Conservation (phyloP, 1,140 invertebrate genomes). For the Hyposmocoma kahamanoa region DNA sequence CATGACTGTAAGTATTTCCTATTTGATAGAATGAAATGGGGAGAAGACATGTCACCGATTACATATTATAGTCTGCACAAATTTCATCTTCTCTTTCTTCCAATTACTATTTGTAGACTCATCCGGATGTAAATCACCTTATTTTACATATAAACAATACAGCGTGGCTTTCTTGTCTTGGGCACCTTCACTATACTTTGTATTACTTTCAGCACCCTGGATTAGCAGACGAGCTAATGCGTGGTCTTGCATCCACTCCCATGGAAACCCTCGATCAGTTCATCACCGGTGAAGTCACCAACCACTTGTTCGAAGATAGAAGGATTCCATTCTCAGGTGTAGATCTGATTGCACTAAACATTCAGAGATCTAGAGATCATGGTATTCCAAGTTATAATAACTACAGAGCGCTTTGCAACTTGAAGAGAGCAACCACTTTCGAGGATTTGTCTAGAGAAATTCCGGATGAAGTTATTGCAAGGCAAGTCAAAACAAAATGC, state of each 20-base stretch:
- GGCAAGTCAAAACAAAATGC: no score
- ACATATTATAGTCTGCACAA: no score
- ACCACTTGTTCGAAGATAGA: constrained; percentile 93
- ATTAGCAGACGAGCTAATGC: constrained; percentile 89
- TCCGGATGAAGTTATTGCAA: constrained; percentile 86
- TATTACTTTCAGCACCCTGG: constrained; percentile 73
- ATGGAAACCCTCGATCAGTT: constrained; percentile 97
- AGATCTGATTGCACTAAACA: constrained; percentile 88
- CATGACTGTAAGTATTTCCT: constrained; percentile 77
- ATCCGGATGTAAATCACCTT: no score
- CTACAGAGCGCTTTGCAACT: constrained; percentile 88
- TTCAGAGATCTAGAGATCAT: constrained; percentile 89
- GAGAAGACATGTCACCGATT: no score
- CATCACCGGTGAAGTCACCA: constrained; percentile 94
- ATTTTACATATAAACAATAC: no score
- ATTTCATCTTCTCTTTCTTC: no score
- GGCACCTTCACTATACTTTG: constrained; percentile 6
- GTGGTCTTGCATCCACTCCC: constrained; percentile 90
- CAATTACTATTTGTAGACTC: no score
- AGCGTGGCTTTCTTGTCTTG: no score
- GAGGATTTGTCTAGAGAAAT: constrained; percentile 89
- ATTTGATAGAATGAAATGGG: no score
- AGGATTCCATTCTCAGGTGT: constrained; percentile 90
- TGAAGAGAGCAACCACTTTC: constrained; percentile 85
- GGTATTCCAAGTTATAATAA: constrained; percentile 90